Base-by-base conservation (phyloP, 2,113 vertebrate genomes). In the Microtus montanus region DNA sequence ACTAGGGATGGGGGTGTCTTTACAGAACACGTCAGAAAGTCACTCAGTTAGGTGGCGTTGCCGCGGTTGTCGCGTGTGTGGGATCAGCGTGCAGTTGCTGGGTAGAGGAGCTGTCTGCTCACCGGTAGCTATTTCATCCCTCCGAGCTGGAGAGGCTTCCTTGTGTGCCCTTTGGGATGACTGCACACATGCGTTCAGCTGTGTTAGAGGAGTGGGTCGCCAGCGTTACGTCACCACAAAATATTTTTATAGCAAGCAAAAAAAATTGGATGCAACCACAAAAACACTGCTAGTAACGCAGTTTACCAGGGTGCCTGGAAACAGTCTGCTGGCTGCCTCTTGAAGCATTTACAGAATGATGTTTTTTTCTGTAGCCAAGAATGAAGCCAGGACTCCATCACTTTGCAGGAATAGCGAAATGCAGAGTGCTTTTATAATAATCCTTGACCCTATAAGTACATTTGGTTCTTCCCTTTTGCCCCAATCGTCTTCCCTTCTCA, bases 401-500 rank as follows among this genome's bases (percentile, higher is more conserved):
- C 28, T 49, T 0, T 28, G 28, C 38, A 82, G 71, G 64, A 7
- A 17, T 12, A 84, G 28, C 78, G 17, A 19, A 35, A 78, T 49
- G 9, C 61, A 35, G 22, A 1, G 5, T 17, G 41, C 24, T 3
- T 3, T 58, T 54, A 19, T 68, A 73, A 33, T 82, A 30, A 74
- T 89, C 7, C 79, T 87, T 80, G 91, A 90, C 22, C 20, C 0
- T 8, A 61, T 22, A 73, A 5, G 24, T 84, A 13, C 66, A 0
- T 17, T 61, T 75, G 71, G 44, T 66, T 90, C n/a, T 90, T 66
- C 1, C 9, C 1, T 28, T 1, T 24, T 24, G 80, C 52, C 19
- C 6, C 52, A 68, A 35, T 86, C 54, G 74, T 54, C 24, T 98
- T 97, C 96, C 47, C 54, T 98, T 98, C 44, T 91, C 73, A 97